phyloP scores from a whole-genome alignment of 1,140 invertebrate species.

The Drosophila triauraria region DNA sequence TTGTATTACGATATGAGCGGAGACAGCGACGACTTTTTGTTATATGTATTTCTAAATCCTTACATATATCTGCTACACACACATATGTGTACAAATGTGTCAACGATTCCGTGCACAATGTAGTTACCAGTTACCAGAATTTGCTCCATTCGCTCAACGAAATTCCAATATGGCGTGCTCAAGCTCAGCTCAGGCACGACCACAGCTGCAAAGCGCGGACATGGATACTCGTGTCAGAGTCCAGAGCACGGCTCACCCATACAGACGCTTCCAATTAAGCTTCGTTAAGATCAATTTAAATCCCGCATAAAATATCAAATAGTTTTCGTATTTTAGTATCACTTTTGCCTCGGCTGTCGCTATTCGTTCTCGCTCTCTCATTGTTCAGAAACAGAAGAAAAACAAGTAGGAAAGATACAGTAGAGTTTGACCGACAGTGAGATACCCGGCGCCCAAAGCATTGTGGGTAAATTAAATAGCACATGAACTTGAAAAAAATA shows the following conservation, averaged over 20 bases:
- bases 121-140: not conserved
- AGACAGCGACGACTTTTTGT: constrained; percentile 45
- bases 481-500: no score
- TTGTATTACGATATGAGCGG: constrained; percentile 71
- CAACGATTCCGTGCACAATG: constrained; percentile 4
- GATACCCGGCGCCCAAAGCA: no score
- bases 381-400: constrained; percentile 25
- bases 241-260: constrained; percentile 66
- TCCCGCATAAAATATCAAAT: constrained; percentile 85
- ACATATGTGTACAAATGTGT: constrained; percentile 10
- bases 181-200: constrained; percentile 30
- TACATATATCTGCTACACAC: not conserved
- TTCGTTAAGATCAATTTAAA: constrained; percentile 85
- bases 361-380: constrained; percentile 59
- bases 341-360: constrained; percentile 57
- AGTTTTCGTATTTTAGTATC: constrained; percentile 83
- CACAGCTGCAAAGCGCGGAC: constrained; percentile 8
- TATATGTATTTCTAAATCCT: constrained; percentile 38
- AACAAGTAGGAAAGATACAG: constrained; percentile 1
- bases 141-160: constrained; percentile 47
- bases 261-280: constrained; percentile 82
- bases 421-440: no score
- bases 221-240: constrained; percentile 60
- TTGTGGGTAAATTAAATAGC: no score
- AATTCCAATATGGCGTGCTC: constrained; percentile 77